phyloP scores from a whole-genome alignment of 2,888 invertebrate genomes.

The Orthosia incerta region DNA sequence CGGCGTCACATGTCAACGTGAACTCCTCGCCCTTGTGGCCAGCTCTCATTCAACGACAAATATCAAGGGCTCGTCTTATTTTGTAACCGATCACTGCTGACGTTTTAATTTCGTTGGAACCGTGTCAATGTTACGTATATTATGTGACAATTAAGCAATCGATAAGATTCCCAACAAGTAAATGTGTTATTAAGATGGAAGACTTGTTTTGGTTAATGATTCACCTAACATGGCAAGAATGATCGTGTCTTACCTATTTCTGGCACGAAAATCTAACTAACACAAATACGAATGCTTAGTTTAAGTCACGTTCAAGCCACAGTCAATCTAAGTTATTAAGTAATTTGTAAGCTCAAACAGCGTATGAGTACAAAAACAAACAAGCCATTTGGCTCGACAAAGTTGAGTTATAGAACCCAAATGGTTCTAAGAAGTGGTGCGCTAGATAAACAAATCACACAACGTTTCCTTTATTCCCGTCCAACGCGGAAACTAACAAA shows the following conservation, averaged over 20 bases:
- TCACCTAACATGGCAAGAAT: slow-evolving; percentile 21
- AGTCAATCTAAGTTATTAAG: slow-evolving; percentile 41
- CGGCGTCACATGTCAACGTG: slow-evolving; percentile 82
- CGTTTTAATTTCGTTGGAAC: slow-evolving; percentile 66
- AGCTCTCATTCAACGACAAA: slow-evolving; percentile 54
- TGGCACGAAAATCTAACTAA: slow-evolving; percentile 29
- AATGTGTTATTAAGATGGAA: slow-evolving; percentile 31
- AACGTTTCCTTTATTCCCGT: slow-evolving; percentile 43
- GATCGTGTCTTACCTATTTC: slow-evolving; percentile 24
- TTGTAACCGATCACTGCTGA: slow-evolving; percentile 65
- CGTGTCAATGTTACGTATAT: slow-evolving; percentile 65
- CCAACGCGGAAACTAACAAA: slow-evolving; percentile 57
- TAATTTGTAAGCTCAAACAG: slow-evolving; percentile 29
- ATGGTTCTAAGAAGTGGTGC: slow-evolving; percentile 23
- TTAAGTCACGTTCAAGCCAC: slow-evolving; percentile 39
- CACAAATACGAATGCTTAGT: slow-evolving; percentile 12
- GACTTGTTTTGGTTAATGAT: slow-evolving; percentile 31
- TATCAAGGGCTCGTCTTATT: slow-evolving; percentile 62
- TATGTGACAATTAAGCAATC: slow-evolving; percentile 47
- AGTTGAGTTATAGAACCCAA: slow-evolving; percentile 26
- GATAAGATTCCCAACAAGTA: slow-evolving; percentile 28
- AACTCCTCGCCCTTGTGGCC: slow-evolving; percentile 80
- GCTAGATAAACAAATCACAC: slow-evolving; percentile 46
- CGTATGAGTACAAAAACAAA: slow-evolving; percentile 26
- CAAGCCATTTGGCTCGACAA: slow-evolving; percentile 27